Conservation (phyloP, 2,888 invertebrate genomes). For the Dicranocentrus wangi region DNA sequence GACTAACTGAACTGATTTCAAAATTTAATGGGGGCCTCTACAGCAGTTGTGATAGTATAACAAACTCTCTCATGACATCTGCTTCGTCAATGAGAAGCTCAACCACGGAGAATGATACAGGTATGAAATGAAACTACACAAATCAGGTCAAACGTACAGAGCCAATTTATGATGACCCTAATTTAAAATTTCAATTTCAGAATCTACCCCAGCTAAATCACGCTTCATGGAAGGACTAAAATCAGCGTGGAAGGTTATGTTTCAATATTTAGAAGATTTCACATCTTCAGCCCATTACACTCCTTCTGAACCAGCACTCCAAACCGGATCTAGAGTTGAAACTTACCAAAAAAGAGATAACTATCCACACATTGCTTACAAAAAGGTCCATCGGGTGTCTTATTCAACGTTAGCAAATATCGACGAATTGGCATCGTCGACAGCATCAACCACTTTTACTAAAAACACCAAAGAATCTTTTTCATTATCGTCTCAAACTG, state of each 20-base stretch:
- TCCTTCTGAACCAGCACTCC: slow-evolving; percentile 7
- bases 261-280: slow-evolving; percentile 45
- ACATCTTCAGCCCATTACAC: slow-evolving; percentile 33
- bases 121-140: not conserved
- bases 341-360: not conserved
- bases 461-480: slow-evolving; percentile 3
- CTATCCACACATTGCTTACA: slow-evolving; percentile 20
- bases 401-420: slow-evolving; percentile 1
- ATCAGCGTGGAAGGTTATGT: slow-evolving; percentile 47
- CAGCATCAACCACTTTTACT: not conserved
- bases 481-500: not conserved
- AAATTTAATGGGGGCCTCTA: not conserved
- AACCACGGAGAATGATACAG: not conserved
- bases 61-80: not conserved
- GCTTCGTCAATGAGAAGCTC: not conserved
- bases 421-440: slow-evolving; percentile 2
- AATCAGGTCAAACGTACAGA: too few species aligned
- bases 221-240: slow-evolving; percentile 40
- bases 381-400: slow-evolving; percentile 5
- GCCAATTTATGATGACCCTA: too few species aligned
- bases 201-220: too few species aligned
- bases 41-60: slow-evolving; percentile 2
- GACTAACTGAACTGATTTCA: slow-evolving; percentile 29
- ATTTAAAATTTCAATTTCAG: too few species aligned
- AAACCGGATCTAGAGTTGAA: not conserved